Base-by-base conservation (phyloP, 2,888 invertebrate genomes). In the Piscicola geometra region DNA sequence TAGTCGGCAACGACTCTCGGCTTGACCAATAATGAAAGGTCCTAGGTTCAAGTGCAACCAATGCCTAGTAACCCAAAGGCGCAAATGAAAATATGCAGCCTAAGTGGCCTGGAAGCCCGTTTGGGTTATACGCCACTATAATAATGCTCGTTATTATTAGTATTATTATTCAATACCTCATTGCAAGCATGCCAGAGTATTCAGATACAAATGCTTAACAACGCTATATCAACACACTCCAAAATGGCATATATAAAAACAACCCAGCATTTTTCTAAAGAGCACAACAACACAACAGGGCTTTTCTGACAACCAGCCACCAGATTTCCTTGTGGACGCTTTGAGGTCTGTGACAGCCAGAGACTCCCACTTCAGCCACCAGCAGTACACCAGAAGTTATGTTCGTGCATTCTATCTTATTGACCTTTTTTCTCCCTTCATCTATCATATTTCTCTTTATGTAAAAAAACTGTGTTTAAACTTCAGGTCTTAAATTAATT, bases 371-470 rank as follows among this genome's bases (percentile, higher is more conserved):
- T 90, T 90, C 30, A 86, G 93, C 12, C 83, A 93, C 50, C 91
- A 96, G 85, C 97, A 98, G 84, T 97, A 98, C 82, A 94, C 96
- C 0, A 88, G 97, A 83, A 93, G 94, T 82, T 94, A 91, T 89
- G 95, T 95, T 88, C 90, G 91, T 89, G 78, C 41, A 5, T 41
- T n/a, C n/a, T n/a, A 47, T 9, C 28, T 28, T 12, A 5, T 12
- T 28, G 21, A n/a, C 12, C n/a, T 35, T 69, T 12, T 69, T 32
- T 35, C 12, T 28, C 32, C 5, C 15, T 71, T n/a, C 33, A 71
- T n/a, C n/a, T n/a, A n/a, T n/a, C 28, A n/a, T 33, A 69, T 18
- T 21, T 66, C n/a, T n/a, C n/a, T n/a, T n/a, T n/a, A n/a, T n/a
- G n/a, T n/a, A n/a, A n/a, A n/a, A n/a, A n/a, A n/a, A n/a, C n/a